phyloP scores from a whole-genome alignment of 92 coral and sea anemone genomes.

The Diadumene lineata region DNA sequence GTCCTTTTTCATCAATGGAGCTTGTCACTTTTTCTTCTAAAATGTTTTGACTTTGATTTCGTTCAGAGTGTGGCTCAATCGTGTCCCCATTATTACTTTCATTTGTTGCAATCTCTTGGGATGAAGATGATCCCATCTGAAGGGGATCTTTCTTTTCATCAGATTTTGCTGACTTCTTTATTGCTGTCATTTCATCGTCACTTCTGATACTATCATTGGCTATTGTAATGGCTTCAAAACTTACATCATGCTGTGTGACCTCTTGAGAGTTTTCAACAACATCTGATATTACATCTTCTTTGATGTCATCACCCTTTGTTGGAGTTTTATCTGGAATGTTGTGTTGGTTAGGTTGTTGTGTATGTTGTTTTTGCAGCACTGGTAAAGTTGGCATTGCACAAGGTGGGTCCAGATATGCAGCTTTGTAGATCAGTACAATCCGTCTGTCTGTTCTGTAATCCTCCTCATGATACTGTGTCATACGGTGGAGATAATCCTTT shows the following conservation, averaged over 20 bases:
- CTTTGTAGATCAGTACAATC: constrained; percentile 36
- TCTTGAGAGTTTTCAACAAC: background rate
- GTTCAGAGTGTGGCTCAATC: too few species aligned
- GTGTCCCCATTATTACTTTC: too few species aligned
- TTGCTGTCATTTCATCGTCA: background rate
- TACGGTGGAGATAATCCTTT: constrained; percentile 13
- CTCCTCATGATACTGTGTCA: constrained; percentile 2
- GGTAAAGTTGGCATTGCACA: background rate
- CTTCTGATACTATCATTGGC: background rate
- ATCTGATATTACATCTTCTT: background rate
- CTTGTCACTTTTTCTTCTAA: too few species aligned
- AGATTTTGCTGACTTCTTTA: background rate
- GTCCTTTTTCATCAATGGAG: too few species aligned
- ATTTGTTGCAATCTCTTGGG: background rate
- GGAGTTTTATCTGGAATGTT: too few species aligned
- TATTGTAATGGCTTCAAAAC: background rate
- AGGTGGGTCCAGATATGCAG: constrained; percentile 39
- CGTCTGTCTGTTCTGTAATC: constrained; percentile 26
- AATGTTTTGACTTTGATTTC: too few species aligned
- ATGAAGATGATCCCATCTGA: background rate
- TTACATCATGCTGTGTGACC: background rate
- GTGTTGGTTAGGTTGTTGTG: too few species aligned
- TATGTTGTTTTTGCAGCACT: too few species aligned
- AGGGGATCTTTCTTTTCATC: background rate
- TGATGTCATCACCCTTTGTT: background rate